Evolutionary conservation across 2,797 vertebrate species (phyloP).

Genomic region (Neosilurus hyrtlii): DNA sequence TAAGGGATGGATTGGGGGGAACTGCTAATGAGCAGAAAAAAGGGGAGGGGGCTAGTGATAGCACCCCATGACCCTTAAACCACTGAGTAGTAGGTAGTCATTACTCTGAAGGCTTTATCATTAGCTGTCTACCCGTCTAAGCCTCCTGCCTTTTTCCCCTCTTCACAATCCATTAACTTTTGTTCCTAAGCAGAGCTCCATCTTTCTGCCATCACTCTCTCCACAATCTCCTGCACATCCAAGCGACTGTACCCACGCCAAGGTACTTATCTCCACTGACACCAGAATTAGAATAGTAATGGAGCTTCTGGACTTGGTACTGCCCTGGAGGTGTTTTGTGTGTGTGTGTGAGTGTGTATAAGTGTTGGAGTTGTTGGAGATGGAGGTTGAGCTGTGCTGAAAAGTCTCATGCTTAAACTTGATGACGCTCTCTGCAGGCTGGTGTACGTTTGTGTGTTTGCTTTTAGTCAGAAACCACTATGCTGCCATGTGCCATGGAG

Average conservation of each 20-base stretch:
- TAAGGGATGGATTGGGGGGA: background rate
- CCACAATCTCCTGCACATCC: slow-evolving; percentile 27
- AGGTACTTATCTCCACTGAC: slow-evolving; percentile 38
- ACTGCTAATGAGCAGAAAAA: slow-evolving; percentile 19
- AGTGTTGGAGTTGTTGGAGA: slow-evolving; percentile 3
- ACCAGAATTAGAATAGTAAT: slow-evolving; percentile 51
- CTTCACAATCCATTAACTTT: slow-evolving; percentile 29
- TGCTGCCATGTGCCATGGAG: background rate
- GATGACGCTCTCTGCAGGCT: background rate
- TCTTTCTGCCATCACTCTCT: slow-evolving; percentile 31
- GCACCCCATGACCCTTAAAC: slow-evolving; percentile 22
- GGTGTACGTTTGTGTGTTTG: slow-evolving; percentile 8
- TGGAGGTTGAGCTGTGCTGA: background rate
- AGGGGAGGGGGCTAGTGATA: slow-evolving; percentile 13
- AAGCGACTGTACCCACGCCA: background rate
- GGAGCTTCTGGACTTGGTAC: slow-evolving; percentile 33
- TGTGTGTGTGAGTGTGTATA: slow-evolving; percentile 1
- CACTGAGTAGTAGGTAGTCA: slow-evolving; percentile 15
- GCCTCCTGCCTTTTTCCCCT: slow-evolving; percentile 14
- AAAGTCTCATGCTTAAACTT: slow-evolving; percentile 7
- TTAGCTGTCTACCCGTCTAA: slow-evolving; percentile 11
- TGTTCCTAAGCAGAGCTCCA: slow-evolving; percentile 24
- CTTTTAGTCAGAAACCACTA: background rate
- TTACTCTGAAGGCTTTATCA: slow-evolving; percentile 41
- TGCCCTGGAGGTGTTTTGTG: slow-evolving; percentile 28